Evolutionary conservation across 2,113 vertebrate species (phyloP), one percentile per base, ranked within the genome.

Genomic region (Heterotilapia buettikoferi): DNA sequence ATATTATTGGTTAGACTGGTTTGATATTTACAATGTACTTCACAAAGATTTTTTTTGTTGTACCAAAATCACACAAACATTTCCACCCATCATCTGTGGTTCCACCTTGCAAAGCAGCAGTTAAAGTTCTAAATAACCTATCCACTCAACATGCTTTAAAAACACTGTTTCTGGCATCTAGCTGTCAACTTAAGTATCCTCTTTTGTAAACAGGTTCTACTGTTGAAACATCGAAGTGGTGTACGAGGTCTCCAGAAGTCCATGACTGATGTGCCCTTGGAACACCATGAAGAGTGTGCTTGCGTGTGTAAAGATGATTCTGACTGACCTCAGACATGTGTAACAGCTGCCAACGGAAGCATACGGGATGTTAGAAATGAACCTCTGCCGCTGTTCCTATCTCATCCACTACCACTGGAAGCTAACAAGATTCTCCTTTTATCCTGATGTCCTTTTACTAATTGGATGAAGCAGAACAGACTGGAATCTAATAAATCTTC

Each of bases 261-360:
- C 8, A 94, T 99, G 95, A 97, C 98, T 2, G 98, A 99, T 13
- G 98, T 99, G 84, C 92, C 96, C 79, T 92, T 99, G 96, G 99
- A 99, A 92, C 98, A 99, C 92, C 99, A 99, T 0, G 98, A 99
- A 88, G 98, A 98, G 91, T 99, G 99, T 89, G 95, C 96, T 96
- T 99, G 99, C 90, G 96, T 97, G 88, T 99, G 99, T 93, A 97
- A 96, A 95, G 97, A 98, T 73, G 97, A 96, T 96, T 91, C 92
- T 5, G 97, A 97, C 96, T 98, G 97, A 96, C 97, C 91, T 76
- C 71, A 19, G 57, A 90, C 84, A 84, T 47, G 73, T 84, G 21
- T 68, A 76, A 80, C 9, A 83, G 47, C 89, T 47, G 85, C 86
- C 88, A 92, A 89, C 56, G 8, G 84, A 92, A 80, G 81, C 36